These are phyloP conservation scores for Linepithema humile DNA, from an alignment of 1,140 invertebrate genomes.

Conservation along the genomic window DNA sequence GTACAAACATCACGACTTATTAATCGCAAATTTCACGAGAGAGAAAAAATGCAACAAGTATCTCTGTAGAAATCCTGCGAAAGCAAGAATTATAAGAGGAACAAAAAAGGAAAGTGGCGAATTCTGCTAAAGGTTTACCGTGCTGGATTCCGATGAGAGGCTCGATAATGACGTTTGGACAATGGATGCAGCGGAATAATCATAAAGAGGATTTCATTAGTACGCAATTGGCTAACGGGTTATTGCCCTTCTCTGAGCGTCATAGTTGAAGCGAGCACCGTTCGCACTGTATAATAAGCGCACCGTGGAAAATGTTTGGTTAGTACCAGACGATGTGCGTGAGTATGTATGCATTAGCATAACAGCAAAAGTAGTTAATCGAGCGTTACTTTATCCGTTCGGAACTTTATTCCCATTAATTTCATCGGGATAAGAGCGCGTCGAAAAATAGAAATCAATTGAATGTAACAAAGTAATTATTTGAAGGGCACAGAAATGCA, in stretches of 20 bases:
- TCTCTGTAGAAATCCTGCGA: neutral
- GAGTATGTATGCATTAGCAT: neutral
- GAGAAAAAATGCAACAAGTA: conserved; percentile 48
- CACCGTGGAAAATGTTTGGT: conserved; percentile 18
- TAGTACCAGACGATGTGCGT: neutral
- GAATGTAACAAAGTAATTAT: neutral
- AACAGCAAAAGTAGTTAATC: conserved; percentile 3
- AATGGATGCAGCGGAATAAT: conserved; percentile 12
- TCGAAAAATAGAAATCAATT: neutral
- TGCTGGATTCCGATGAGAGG: neutral
- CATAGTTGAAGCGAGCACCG: neutral
- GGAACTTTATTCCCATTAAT: neutral
- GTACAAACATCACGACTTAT: conserved; percentile 55
- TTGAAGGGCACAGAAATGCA: neutral
- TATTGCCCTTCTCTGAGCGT: conserved; percentile 21
- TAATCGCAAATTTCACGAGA: neutral
- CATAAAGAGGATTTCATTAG: conserved; percentile 50
- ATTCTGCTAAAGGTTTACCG: neutral
- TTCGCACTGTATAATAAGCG: neutral
- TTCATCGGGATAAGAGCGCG: neutral
- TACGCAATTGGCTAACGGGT: conserved; percentile 10
- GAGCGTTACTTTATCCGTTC: neutral
- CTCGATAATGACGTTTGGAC: conserved; percentile 17
- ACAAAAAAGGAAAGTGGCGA: neutral
- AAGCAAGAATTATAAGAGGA: neutral